Percentiles rank a stretch among this genome's conserved stretches.
phyloP scores from a whole-genome alignment of 23 tunicate genomes.

The Styela plicata region DNA sequence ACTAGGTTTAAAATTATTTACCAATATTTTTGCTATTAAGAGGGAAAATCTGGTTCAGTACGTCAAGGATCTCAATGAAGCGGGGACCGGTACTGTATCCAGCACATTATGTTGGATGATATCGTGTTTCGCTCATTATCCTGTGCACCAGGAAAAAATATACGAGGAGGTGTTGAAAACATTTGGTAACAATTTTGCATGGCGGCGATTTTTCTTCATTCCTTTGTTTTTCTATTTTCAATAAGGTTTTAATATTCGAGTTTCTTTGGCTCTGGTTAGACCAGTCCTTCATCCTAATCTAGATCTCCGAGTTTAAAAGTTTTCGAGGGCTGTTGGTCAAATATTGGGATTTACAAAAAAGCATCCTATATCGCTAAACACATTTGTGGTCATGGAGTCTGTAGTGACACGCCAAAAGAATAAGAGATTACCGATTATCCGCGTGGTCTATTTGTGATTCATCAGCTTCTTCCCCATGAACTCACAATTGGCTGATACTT shows the following conservation, averaged over 20 bases:
- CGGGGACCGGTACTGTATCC: constrained; percentile 18
- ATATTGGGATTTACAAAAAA: not conserved
- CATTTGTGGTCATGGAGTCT: too few relatives aligned
- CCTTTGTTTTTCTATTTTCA: too few relatives aligned
- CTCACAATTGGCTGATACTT: too few relatives aligned
- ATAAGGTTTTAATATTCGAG: not conserved
- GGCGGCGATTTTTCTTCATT: too few relatives aligned
- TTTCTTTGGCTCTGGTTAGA: not conserved
- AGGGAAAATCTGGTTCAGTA: not conserved
- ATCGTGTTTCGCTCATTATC: constrained; percentile 3
- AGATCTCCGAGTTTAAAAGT: not conserved
- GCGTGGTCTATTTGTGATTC: too few relatives aligned
- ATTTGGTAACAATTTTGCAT: constrained; percentile 1
- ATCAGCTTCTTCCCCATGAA: too few relatives aligned
- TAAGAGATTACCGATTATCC: too few relatives aligned
- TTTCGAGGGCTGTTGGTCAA: not conserved
- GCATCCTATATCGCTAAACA: not conserved
- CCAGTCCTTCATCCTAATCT: not conserved
- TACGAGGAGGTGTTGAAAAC: not conserved
- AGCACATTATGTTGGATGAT: constrained; percentile 11
- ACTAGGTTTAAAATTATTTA: too few relatives aligned
- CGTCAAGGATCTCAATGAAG: constrained; percentile 22
- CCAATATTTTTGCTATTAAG: not conserved
- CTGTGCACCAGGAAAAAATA: constrained; percentile 19
- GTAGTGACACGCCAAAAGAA: too few relatives aligned